phyloP scores from a whole-genome alignment of 2,797 vertebrate genomes.

The Gymnothorax reevesii region DNA sequence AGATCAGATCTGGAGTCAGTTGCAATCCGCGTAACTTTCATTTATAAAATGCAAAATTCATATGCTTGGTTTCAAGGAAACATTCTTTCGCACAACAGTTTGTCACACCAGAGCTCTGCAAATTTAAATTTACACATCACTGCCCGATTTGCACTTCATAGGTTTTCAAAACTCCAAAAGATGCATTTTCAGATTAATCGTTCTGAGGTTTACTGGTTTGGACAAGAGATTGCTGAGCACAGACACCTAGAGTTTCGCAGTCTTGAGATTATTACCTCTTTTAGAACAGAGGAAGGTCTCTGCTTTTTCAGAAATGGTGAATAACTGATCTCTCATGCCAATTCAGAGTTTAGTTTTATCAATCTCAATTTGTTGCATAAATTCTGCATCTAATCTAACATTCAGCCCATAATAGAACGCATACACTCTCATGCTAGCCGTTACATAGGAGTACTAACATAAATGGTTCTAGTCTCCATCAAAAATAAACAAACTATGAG shows the following conservation, averaged over 20 bases:
- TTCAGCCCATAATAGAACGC: not conserved
- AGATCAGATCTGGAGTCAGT: no score
- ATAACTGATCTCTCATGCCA: not conserved
- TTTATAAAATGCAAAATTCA: constrained; percentile 9
- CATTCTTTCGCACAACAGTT: not conserved
- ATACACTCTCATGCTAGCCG: not conserved
- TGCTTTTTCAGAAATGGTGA: not conserved
- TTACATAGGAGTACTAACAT: not conserved
- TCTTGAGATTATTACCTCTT: not conserved
- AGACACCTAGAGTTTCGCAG: constrained; percentile 48
- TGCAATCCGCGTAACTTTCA: not conserved
- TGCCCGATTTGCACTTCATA: no score
- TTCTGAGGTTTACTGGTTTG: constrained; percentile 66
- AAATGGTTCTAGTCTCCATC: not conserved
- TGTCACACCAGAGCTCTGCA: constrained; percentile 17
- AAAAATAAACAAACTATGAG: not conserved
- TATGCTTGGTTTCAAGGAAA: not conserved
- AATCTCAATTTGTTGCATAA: not conserved
- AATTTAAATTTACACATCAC: constrained; percentile 48
- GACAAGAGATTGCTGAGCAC: constrained; percentile 71
- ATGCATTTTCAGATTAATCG: constrained; percentile 73
- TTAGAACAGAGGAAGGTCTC: not conserved
- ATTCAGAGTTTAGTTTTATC: not conserved
- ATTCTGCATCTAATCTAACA: not conserved
- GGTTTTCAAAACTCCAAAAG: constrained; percentile 42